Conservation (phyloP, 2,113 vertebrate genomes). For the Pavo muticus region DNA sequence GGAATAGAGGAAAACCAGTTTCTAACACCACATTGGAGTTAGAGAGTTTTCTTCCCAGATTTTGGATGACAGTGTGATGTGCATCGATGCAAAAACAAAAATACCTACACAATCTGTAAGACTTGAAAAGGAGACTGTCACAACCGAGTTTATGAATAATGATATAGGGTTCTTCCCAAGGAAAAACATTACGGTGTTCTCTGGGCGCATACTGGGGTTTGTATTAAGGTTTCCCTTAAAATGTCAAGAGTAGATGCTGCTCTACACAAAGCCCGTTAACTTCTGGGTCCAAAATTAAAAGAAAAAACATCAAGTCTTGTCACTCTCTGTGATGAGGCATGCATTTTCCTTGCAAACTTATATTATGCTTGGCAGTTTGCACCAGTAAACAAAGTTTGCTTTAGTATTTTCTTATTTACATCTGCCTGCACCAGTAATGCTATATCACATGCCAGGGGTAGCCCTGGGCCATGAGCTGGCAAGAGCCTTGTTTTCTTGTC, state of each 20-base stretch:
- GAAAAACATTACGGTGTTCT: not conserved
- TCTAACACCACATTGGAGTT: too few species aligned
- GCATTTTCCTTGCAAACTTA: not conserved
- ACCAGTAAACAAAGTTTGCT: not conserved
- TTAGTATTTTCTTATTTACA: not conserved
- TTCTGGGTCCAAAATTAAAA: not conserved
- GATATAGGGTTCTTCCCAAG: not conserved
- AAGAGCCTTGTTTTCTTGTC: not conserved
- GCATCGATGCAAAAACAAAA: not conserved
- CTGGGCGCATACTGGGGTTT: not conserved
- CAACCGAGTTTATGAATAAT: not conserved
- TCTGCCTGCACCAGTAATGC: not conserved
- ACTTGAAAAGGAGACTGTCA: not conserved
- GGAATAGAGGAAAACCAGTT: too few species aligned
- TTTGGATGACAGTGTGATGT: not conserved
- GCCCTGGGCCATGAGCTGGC: not conserved
- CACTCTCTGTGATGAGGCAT: not conserved
- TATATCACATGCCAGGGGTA: not conserved
- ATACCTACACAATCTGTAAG: not conserved
- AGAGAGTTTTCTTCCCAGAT: too few species aligned
- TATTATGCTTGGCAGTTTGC: not conserved
- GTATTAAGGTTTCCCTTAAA: not conserved
- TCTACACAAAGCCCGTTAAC: not conserved
- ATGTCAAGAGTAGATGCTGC: fast-evolving
- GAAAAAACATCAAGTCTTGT: not conserved